Conservation (phyloP, 2,797 vertebrate species). For the Dermochelys coriacea region DNA sequence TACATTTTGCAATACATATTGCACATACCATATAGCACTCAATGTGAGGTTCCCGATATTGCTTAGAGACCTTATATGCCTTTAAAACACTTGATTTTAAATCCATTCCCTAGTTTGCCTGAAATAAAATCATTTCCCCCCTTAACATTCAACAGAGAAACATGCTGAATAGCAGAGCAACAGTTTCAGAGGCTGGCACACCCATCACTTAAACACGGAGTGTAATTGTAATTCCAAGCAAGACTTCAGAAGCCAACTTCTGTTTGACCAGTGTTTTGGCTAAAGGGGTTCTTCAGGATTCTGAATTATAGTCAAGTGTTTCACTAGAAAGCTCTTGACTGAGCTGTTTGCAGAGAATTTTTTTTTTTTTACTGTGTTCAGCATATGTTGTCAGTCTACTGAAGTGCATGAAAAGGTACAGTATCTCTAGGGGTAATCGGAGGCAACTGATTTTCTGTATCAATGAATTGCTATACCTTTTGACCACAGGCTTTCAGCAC, state of each 20-base stretch:
- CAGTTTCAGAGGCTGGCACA: background rate
- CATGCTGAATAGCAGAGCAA: slow-evolving; percentile 41
- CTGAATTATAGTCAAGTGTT: slow-evolving; percentile 18
- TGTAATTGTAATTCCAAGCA: slow-evolving; percentile 42
- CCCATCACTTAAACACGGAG: slow-evolving; percentile 10
- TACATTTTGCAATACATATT: background rate
- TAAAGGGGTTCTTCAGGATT: slow-evolving; percentile 46
- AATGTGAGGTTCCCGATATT: background rate
- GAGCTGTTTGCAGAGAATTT: slow-evolving; percentile 30
- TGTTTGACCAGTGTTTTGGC: slow-evolving; percentile 38
- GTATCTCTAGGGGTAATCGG: background rate
- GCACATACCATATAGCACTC: background rate
- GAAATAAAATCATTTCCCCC: background rate
- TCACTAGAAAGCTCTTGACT: slow-evolving; percentile 43
- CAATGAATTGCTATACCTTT: slow-evolving; percentile 22
- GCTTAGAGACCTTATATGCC: background rate
- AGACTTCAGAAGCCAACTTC: slow-evolving; percentile 39
- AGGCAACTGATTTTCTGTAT: slow-evolving; percentile 22
- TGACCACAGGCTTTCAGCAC: slow-evolving; percentile 20
- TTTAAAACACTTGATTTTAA: slow-evolving; percentile 34
- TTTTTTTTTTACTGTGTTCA: slow-evolving; percentile 26
- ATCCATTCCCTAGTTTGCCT: background rate
- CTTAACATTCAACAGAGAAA: slow-evolving; percentile 23
- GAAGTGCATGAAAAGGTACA: slow-evolving; percentile 30
- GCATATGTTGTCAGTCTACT: slow-evolving; percentile 15